Evolutionary conservation across 2,113 vertebrate species (phyloP), one percentile per base, ranked within the genome.

Genomic region (Rousettus leschenaultii): DNA sequence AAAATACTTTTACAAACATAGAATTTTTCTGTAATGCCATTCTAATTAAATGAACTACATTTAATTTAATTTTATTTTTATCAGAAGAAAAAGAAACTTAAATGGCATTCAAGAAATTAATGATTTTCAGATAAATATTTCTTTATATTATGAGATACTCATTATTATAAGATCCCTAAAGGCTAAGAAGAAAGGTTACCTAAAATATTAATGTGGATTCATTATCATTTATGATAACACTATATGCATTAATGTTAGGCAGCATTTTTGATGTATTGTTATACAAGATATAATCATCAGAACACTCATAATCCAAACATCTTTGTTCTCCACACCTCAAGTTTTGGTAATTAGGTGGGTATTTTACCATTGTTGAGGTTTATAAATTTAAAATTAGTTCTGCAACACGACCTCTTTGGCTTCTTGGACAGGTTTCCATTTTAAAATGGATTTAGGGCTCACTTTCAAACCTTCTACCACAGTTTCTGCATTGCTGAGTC

Each of bases 111-210:
- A 82, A 94, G 26, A 75, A 91, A 86, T 82, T 82, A 45, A 43
- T 78, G 7, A 35, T 88, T 96, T 88, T 55, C 84, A 88, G 45
- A 40, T 55, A 89, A 80, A 86, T 55, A 83, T 77, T 91, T 88
- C 24, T 53, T 91, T 63, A 61, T 24, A 19, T 96, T 33, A 71
- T 55, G 40, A 78, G 19, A 15, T 87, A 71, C 9, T 88, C 73
- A 63, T 77, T 88, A 53, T 84, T 94, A 48, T 78, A 48, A 75
- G 19, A 88, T 77, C 61, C 35, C 40, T 61, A 57, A 38, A 80
- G 24, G 13, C 28, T 74, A 59, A 40, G 57, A 87, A 86, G n/a
- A 85, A 90, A 86, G 35, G 77, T 48, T 48, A 61, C 24, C 70
- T 92, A 45, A 94, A 94, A 77, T 35, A 40, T 51, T 73, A 84